phyloP scores from a whole-genome alignment of 2,888 invertebrate species.

The Torymus aiolomorphi region DNA sequence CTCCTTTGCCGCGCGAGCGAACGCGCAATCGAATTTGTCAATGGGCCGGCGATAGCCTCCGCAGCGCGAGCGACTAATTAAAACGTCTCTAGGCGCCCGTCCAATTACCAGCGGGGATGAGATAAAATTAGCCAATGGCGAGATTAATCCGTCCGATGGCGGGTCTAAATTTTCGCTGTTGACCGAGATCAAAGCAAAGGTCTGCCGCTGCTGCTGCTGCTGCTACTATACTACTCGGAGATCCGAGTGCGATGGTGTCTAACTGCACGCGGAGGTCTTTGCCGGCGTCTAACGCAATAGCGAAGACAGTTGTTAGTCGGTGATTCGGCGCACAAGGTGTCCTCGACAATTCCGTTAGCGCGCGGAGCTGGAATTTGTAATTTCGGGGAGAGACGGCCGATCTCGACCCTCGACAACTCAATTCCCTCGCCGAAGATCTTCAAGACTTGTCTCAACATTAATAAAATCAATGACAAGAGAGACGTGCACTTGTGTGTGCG shows the following conservation, averaged over 20 bases:
- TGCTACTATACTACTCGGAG: conserved; percentile 54
- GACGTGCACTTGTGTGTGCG: not conserved
- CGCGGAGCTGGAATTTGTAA: conserved; percentile 45
- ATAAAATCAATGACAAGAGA: too few relatives aligned
- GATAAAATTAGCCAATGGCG: conserved; percentile 43
- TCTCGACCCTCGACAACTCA: conserved; percentile 36
- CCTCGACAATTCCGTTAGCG: conserved; percentile 44
- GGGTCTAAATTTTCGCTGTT: conserved; percentile 73
- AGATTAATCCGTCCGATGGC: conserved; percentile 45
- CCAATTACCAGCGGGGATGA: not conserved
- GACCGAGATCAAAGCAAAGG: conserved; percentile 73
- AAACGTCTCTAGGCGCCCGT: not conserved
- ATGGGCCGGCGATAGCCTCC: not conserved
- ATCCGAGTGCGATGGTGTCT: conserved; percentile 60
- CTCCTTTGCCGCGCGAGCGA: conserved; percentile 18
- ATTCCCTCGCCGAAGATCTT: conserved; percentile 6
- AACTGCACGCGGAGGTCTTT: conserved; percentile 64
- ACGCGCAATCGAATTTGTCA: conserved; percentile 41
- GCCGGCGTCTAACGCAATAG: conserved; percentile 68
- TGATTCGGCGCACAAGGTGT: conserved; percentile 53
- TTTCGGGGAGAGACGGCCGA: conserved; percentile 41
- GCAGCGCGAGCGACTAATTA: conserved; percentile 4
- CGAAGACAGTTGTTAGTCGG: conserved; percentile 67
- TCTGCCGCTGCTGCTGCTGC: conserved; percentile 52
- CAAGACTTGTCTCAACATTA: too few relatives aligned